phyloP scores from a whole-genome alignment of 2,113 vertebrate genomes.

The Psephotus haematonotus region DNA sequence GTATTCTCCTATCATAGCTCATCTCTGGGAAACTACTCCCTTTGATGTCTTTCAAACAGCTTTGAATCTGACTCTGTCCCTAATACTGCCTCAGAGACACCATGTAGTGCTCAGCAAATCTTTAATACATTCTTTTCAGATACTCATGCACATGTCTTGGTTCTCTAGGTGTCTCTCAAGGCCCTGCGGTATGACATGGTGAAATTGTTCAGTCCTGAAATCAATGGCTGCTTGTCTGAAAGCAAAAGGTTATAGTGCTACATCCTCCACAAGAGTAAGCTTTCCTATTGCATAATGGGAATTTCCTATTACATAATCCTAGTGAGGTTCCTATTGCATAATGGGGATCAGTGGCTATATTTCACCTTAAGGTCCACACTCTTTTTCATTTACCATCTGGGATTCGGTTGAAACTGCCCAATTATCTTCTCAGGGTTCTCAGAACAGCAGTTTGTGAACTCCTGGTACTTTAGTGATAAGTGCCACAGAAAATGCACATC shows the following conservation, averaged over 20 bases:
- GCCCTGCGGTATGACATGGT: not conserved
- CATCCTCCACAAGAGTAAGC: not conserved
- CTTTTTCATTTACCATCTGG: not conserved
- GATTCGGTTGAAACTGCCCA: not conserved
- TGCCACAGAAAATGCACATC: not conserved
- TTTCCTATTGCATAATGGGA: not conserved
- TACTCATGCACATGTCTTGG: not conserved
- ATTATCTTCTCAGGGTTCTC: not conserved
- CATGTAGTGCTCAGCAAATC: rapidly evolving
- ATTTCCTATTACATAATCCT: not conserved
- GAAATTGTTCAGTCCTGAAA: not conserved
- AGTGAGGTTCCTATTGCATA: not conserved
- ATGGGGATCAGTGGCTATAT: not conserved
- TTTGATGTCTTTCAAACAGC: not conserved
- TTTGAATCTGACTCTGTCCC: not conserved
- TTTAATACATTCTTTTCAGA: not conserved
- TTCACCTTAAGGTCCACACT: not conserved
- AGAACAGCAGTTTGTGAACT: not conserved
- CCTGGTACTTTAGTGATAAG: not conserved
- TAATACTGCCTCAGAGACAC: not conserved
- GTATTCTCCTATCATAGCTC: not conserved
- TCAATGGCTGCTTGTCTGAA: not conserved
- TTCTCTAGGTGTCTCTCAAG: not conserved
- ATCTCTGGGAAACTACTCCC: not conserved
- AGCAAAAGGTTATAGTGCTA: not conserved